These are phyloP conservation scores for Otis tarda DNA, from an alignment of 2,113 vertebrate genomes.

Conservation along the genomic window DNA sequence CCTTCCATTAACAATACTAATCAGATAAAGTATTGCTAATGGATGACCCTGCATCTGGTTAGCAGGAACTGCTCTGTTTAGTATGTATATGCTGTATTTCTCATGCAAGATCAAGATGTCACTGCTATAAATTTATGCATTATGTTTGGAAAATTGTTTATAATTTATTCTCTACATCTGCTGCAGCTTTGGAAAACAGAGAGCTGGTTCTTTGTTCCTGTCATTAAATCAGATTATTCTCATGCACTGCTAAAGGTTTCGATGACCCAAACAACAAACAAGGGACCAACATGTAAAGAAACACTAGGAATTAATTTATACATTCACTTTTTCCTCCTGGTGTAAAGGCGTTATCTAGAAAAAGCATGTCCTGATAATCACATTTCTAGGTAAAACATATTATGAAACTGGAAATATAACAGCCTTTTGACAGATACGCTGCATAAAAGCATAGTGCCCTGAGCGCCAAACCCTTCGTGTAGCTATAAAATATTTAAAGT, in stretches of 20 bases:
- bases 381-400: background rate
- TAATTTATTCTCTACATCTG: slow-evolving; percentile 21
- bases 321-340: background rate
- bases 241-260: background rate
- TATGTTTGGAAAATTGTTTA: slow-evolving; percentile 2
- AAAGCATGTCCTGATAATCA: background rate
- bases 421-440: background rate
- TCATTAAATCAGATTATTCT: background rate
- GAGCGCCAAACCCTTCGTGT: background rate
- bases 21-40: slow-evolving; percentile 65
- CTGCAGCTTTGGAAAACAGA: slow-evolving; percentile 2
- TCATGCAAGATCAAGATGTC: slow-evolving; percentile 1
- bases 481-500: slow-evolving; percentile 24
- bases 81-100: background rate
- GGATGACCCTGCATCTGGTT: slow-evolving; percentile 47
- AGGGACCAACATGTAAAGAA: background rate
- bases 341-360: background rate
- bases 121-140: slow-evolving; percentile 6
- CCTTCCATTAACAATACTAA: slow-evolving; percentile 66
- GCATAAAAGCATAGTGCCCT: background rate
- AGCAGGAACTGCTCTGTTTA: slow-evolving; percentile 3
- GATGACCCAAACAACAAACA: background rate
- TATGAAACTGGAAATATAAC: background rate
- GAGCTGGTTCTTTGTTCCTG: background rate
- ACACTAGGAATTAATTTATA: background rate